These are phyloP conservation scores for Drepana arcuata DNA, from an alignment of 1,140 invertebrate species.

Conservation along the genomic window DNA sequence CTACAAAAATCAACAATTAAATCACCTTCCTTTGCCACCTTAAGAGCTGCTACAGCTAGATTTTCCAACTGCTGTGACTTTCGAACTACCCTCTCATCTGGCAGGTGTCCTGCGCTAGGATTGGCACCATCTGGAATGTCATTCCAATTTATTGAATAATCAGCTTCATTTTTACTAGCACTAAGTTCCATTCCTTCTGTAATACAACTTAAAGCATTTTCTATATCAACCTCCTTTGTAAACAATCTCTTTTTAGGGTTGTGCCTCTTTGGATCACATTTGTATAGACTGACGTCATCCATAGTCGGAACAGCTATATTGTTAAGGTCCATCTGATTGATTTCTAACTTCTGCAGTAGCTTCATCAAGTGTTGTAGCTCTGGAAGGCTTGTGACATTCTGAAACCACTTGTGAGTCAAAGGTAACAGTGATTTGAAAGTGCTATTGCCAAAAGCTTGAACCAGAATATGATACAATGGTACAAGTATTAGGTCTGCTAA, in stretches of 20 bases:
- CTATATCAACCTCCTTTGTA: slow-evolving; percentile 83
- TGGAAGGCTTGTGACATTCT: slow-evolving; percentile 55
- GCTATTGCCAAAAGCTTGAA: slow-evolving; percentile 65
- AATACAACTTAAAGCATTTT: slow-evolving; percentile 72
- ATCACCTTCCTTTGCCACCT: slow-evolving; percentile 74
- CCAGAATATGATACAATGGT: slow-evolving; percentile 79
- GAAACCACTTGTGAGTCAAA: slow-evolving; percentile 78
- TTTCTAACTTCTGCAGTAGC: slow-evolving; percentile 18
- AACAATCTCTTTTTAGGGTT: slow-evolving; percentile 81
- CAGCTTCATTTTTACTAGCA: slow-evolving; percentile 34
- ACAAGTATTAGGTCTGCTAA: slow-evolving; percentile 89
- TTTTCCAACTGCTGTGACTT: slow-evolving; percentile 94
- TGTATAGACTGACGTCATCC: slow-evolving; percentile 81
- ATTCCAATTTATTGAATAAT: slow-evolving; percentile 70
- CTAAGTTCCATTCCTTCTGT: slow-evolving; percentile 50
- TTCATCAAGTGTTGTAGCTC: slow-evolving; percentile 37
- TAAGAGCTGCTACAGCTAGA: slow-evolving; percentile 83
- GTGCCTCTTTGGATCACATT: slow-evolving; percentile 83
- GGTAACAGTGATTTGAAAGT: slow-evolving; percentile 74
- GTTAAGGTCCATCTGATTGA: slow-evolving; percentile 8
- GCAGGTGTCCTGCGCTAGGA: slow-evolving; percentile 84
- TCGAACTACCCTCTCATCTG: slow-evolving; percentile 78
- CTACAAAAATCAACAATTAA: slow-evolving; percentile 95
- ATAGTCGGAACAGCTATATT: slow-evolving; percentile 41
- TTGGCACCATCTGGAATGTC: slow-evolving; percentile 80